Conservation (phyloP, 2,888 invertebrate species). For the Cacoxenus indagator region DNA sequence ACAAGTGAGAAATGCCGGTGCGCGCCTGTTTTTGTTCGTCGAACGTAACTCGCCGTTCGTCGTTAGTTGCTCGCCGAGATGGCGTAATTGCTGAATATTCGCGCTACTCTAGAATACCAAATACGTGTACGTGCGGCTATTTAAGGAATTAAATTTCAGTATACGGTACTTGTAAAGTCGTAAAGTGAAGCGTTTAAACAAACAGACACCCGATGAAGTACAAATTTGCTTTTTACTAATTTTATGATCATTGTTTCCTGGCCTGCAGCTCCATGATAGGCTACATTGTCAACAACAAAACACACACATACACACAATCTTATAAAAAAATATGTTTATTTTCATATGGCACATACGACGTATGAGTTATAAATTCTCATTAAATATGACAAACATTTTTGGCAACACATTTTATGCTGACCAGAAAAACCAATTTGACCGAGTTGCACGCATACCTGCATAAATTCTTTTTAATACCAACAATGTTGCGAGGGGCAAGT, state of each 20-base stretch:
- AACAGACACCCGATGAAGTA: too few relatives aligned
- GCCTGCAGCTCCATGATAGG: slow-evolving; percentile 4
- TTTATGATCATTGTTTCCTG: too few relatives aligned
- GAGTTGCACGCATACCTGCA: slow-evolving; percentile 28
- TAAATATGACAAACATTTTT: slow-evolving; percentile 9
- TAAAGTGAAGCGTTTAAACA: too few relatives aligned
- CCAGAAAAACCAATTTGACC: slow-evolving; percentile 18
- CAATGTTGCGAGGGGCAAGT: neutral
- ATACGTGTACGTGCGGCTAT: slow-evolving; percentile 19
- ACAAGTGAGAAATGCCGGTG: neutral
- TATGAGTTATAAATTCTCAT: slow-evolving; percentile 48
- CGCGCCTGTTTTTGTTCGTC: too few relatives aligned
- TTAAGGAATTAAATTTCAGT: slow-evolving; percentile 50
- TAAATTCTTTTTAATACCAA: neutral
- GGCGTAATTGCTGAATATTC: neutral
- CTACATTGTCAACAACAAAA: slow-evolving; percentile 32
- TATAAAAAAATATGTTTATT: slow-evolving; percentile 50
- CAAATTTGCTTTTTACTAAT: too few relatives aligned
- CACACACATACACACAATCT: slow-evolving; percentile 38
- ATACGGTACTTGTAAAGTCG: too few relatives aligned
- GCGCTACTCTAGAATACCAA: neutral
- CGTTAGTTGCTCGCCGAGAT: neutral
- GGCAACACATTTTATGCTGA: slow-evolving; percentile 41
- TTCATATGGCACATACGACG: slow-evolving; percentile 50
- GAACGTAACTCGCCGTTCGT: too few relatives aligned